Evolutionary conservation across 2,888 invertebrate genomes (phyloP).

Genomic region (Cartodere bifasciata): DNA sequence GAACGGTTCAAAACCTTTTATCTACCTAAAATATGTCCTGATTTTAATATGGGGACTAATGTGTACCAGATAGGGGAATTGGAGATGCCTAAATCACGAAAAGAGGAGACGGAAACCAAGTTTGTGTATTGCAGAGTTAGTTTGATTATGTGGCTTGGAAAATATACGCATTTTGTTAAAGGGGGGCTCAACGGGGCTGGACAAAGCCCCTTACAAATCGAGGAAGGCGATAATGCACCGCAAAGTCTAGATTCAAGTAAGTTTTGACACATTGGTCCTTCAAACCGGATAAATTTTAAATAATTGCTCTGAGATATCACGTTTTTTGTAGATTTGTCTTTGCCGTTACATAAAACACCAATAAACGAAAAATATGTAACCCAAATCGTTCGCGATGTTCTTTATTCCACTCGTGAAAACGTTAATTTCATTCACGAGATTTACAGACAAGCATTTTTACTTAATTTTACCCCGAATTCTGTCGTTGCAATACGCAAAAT

Average conservation of each 20-base stretch:
- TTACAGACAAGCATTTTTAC: slow-evolving; percentile 81
- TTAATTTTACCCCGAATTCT: slow-evolving; percentile 76
- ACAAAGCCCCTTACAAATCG: slow-evolving; percentile 35
- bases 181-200: slow-evolving; percentile 5
- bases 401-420: slow-evolving; percentile 79
- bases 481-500: slow-evolving; percentile 79
- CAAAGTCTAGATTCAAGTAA: slow-evolving; percentile 51
- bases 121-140: slow-evolving; percentile 66
- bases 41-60: slow-evolving; percentile 66
- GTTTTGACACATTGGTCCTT: slow-evolving; percentile 11
- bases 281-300: neutral
- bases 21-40: slow-evolving; percentile 80
- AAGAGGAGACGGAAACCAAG: slow-evolving; percentile 56
- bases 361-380: slow-evolving; percentile 35
- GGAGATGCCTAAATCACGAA: slow-evolving; percentile 64
- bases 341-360: slow-evolving; percentile 29
- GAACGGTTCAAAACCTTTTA: slow-evolving; percentile 86
- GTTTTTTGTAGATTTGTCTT: slow-evolving; percentile 26
- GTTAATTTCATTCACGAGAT: slow-evolving; percentile 92
- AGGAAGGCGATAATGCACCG: slow-evolving; percentile 39
- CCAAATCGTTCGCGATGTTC: slow-evolving; percentile 71
- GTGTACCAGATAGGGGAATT: too few species aligned
- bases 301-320: neutral
- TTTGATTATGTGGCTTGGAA: slow-evolving; percentile 81
- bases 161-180: slow-evolving; percentile 55